Conservation (phyloP, 2,888 invertebrate genomes). For the Mantis religiosa region DNA sequence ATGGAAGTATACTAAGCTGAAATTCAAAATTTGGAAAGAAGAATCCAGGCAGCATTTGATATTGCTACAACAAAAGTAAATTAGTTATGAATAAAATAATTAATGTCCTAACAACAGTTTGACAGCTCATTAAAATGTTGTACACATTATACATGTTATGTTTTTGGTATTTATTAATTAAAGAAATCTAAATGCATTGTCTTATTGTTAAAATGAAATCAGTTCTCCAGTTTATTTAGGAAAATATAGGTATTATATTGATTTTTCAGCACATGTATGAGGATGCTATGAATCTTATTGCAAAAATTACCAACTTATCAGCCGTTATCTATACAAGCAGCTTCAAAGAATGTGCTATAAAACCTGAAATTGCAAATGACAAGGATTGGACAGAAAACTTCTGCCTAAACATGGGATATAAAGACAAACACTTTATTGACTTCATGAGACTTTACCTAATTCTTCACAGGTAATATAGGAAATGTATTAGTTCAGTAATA, state of each 20-base stretch:
- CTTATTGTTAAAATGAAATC: too few relatives aligned
- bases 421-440: slow-evolving; percentile 74
- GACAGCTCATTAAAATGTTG: too few relatives aligned
- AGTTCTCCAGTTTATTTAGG: too few relatives aligned
- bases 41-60: too few relatives aligned
- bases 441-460: slow-evolving; percentile 89
- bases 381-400: slow-evolving; percentile 94
- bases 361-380: slow-evolving; percentile 80
- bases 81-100: too few relatives aligned
- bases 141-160: too few relatives aligned
- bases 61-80: too few relatives aligned
- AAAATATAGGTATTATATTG: slow-evolving; percentile 5
- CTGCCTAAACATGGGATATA: slow-evolving; percentile 83
- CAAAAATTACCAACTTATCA: slow-evolving; percentile 88
- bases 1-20: too few relatives aligned
- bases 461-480: slow-evolving; percentile 64
- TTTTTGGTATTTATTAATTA: too few relatives aligned
- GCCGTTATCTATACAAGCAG: slow-evolving; percentile 91
- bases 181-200: too few relatives aligned
- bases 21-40: too few relatives aligned
- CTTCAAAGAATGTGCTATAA: slow-evolving; percentile 67
- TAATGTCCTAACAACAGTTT: too few relatives aligned
- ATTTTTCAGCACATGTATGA: slow-evolving; percentile 68
- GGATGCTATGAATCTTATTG: slow-evolving; percentile 91
- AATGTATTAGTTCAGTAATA: not conserved